A percentile compares a stretch with the other conserved stretches of the same genome.
Evolutionary conservation across 2,888 invertebrate genomes (phyloP).

Genomic region (Galerucella pusilla): DNA sequence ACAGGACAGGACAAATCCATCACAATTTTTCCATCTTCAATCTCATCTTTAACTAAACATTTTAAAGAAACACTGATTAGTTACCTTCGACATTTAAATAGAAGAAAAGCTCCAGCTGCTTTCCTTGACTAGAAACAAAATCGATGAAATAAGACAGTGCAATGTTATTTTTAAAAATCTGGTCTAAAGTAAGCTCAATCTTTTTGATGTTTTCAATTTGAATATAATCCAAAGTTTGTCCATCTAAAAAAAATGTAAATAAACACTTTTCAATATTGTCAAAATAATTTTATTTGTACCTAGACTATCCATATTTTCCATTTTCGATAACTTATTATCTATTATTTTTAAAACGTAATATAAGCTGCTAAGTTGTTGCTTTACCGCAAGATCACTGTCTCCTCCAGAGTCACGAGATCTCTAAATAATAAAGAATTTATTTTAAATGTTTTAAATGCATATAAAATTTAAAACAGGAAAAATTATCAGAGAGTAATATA

Average conservation of each 20-base stretch:
- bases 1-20: too few species aligned
- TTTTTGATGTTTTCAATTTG: constrained; percentile 59
- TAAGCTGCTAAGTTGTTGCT: constrained; percentile 87
- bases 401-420: constrained; percentile 88
- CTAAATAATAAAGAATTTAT: constrained; percentile 58
- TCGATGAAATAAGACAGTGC: constrained; percentile 83
- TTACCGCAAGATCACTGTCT: constrained; percentile 83
- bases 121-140: constrained; percentile 76
- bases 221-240: constrained; percentile 51
- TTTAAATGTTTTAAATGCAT: neutral
- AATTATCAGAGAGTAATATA: neutral
- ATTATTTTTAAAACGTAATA: constrained; percentile 83
- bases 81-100: constrained; percentile 81
- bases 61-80: neutral
- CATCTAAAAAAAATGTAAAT: constrained; percentile 37
- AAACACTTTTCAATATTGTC: neutral
- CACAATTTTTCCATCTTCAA: too few species aligned
- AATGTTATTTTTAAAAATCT: constrained; percentile 80
- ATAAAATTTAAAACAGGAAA: neutral
- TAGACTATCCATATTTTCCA: constrained; percentile 57
- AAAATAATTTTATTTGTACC: constrained; percentile 34
- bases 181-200: constrained; percentile 74
- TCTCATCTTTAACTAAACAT: too few species aligned
- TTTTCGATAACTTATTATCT: constrained; percentile 67
- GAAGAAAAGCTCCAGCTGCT: constrained; percentile 80